phyloP scores from a whole-genome alignment of 2,797 vertebrate genomes.

The Chiroxiphia lanceolata region DNA sequence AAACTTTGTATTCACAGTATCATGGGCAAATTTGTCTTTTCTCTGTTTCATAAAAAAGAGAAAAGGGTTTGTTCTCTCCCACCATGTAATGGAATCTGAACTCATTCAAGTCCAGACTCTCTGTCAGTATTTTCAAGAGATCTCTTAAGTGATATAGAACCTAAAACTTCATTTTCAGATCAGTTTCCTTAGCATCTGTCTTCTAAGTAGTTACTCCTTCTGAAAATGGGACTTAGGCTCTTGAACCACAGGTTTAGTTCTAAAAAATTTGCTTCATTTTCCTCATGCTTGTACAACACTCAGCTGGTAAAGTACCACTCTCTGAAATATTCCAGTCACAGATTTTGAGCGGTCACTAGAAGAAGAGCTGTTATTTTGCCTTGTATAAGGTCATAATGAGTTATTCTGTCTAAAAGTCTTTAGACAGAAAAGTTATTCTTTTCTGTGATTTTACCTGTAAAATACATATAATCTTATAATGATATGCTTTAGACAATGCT shows the following conservation, averaged over 20 bases:
- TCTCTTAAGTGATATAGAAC: background rate
- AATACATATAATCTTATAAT: background rate
- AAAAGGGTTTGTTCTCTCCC: background rate
- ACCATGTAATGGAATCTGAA: background rate
- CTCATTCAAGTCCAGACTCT: background rate
- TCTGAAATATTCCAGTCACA: background rate
- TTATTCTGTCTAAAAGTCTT: background rate
- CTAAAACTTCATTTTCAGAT: background rate
- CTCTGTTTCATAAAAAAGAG: background rate
- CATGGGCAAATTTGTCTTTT: background rate
- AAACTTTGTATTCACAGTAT: background rate
- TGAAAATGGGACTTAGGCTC: background rate
- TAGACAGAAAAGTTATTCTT: background rate
- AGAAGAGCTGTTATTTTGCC: background rate
- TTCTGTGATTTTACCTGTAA: background rate
- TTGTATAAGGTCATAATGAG: background rate
- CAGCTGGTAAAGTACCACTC: background rate
- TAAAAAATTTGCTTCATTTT: background rate
- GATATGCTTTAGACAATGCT: background rate
- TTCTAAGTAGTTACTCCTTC: background rate
- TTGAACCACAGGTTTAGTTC: background rate
- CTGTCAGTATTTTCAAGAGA: background rate
- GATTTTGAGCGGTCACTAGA: background rate
- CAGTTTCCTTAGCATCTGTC: background rate
- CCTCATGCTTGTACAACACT: background rate